A percentile compares a stretch with the other conserved stretches of the same genome.
These are phyloP conservation scores for Perca schrenkii DNA, from an alignment of 2,113 vertebrate genomes.

Conservation along the genomic window DNA sequence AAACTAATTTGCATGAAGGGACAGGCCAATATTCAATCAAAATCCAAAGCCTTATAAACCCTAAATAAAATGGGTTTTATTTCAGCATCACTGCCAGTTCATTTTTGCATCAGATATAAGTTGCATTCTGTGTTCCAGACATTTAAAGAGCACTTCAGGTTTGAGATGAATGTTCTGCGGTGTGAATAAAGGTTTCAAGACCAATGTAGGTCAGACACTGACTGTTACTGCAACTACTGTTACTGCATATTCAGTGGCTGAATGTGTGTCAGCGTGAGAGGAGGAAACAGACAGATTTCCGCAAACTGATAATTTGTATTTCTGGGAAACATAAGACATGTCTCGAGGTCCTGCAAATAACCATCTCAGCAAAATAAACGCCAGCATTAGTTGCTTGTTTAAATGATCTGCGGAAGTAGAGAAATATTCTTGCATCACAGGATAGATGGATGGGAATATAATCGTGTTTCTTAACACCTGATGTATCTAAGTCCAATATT, in stretches of 20 bases:
- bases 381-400: background rate
- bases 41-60: background rate
- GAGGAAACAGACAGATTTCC: constrained; percentile 7
- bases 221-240: background rate
- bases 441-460: background rate
- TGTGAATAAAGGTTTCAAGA: background rate
- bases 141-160: background rate
- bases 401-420: background rate
- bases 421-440: too few relatives aligned
- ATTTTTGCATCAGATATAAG: background rate
- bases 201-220: constrained; percentile 15
- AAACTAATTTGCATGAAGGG: background rate
- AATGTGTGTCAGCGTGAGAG: background rate
- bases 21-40: background rate
- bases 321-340: background rate
- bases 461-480: background rate
- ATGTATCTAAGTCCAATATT: background rate
- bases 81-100: background rate
- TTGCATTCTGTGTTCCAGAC: constrained; percentile 7
- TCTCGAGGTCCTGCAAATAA: background rate
- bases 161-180: background rate
- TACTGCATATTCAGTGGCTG: background rate
- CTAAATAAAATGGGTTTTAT: background rate
- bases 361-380: background rate
- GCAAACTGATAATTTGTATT: background rate